Conservation (phyloP, 2,888 invertebrate species). For the Unio pictorum region DNA sequence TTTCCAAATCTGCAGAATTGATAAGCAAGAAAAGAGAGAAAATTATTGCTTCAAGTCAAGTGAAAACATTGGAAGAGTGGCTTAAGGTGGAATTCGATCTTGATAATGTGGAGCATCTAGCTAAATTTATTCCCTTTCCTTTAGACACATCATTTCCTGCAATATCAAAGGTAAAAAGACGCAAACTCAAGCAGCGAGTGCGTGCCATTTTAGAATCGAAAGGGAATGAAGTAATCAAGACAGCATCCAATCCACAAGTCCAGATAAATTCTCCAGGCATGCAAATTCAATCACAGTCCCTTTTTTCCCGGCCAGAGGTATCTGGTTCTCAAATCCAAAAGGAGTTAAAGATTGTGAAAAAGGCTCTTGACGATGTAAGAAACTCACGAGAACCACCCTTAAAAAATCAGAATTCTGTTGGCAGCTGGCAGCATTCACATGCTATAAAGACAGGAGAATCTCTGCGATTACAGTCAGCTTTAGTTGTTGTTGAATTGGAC, state of each 20-base stretch:
- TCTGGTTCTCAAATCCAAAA: conserved; percentile 16
- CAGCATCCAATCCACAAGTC: background rate
- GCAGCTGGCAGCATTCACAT: no score
- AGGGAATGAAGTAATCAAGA: conserved; percentile 7
- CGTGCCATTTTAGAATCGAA: conserved; percentile 24
- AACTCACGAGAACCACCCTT: background rate
- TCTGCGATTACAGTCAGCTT: conserved; percentile 3
- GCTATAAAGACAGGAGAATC: no score
- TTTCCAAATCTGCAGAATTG: conserved; percentile 29
- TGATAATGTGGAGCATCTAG: conserved; percentile 27
- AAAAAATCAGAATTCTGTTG: no score
- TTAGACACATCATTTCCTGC: conserved; percentile 24
- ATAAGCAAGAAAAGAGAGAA: conserved; percentile 25
- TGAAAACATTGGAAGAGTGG: conserved; percentile 36
- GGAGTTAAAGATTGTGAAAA: conserved; percentile 20
- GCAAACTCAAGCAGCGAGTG: conserved; percentile 29
- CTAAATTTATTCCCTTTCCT: conserved; percentile 26
- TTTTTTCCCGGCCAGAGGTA: conserved; percentile 22
- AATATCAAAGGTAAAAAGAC: conserved; percentile 24
- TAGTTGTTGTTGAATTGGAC: conserved; percentile 19
- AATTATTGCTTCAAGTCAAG: conserved; percentile 17
- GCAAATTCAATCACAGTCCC: no score
- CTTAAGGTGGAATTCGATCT: conserved; percentile 32
- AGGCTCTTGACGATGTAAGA: conserved; percentile 1
- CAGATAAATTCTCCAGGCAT: no score